These are phyloP conservation scores for Saccopteryx leptura DNA, from an alignment of 2,113 vertebrate genomes.

Conservation along the genomic window DNA sequence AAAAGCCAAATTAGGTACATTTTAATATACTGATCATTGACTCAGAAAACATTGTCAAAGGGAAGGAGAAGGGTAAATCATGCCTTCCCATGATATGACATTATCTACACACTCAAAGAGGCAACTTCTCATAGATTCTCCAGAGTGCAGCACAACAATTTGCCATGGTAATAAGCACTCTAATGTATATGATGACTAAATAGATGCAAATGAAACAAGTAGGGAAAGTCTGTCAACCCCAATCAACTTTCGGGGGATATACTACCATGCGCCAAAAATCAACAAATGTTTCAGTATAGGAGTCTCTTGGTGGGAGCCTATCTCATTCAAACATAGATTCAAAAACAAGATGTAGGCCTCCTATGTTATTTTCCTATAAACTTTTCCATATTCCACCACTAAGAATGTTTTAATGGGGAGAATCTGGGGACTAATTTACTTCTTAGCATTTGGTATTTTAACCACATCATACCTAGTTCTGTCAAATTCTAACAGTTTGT, in stretches of 20 bases:
- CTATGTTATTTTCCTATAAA: not conserved
- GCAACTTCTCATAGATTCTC: not conserved
- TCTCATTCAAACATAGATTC: conserved; percentile 44
- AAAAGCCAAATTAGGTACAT: conserved; percentile 26
- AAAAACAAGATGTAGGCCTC: conserved; percentile 1
- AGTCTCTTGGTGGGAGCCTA: not conserved
- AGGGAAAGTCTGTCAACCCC: not conserved
- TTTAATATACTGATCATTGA: not conserved
- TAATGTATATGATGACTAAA: not conserved
- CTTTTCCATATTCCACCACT: not conserved
- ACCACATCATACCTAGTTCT: conserved; percentile 92
- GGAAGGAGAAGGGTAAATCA: not conserved
- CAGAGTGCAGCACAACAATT: not conserved
- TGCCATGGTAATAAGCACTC: not conserved
- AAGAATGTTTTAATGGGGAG: not conserved
- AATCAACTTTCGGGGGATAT: not conserved
- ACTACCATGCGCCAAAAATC: conserved; percentile 21
- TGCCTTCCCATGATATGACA: not conserved
- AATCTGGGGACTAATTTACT: not conserved
- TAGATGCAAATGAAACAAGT: not conserved
- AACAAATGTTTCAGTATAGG: not conserved
- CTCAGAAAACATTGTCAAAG: conserved; percentile 21
- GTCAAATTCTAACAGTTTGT: conserved; percentile 97
- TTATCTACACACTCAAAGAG: not conserved
- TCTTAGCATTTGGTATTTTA: conserved; percentile 37